Base-by-base conservation (phyloP, 2,797 vertebrate genomes). In the Remorina albescens region DNA sequence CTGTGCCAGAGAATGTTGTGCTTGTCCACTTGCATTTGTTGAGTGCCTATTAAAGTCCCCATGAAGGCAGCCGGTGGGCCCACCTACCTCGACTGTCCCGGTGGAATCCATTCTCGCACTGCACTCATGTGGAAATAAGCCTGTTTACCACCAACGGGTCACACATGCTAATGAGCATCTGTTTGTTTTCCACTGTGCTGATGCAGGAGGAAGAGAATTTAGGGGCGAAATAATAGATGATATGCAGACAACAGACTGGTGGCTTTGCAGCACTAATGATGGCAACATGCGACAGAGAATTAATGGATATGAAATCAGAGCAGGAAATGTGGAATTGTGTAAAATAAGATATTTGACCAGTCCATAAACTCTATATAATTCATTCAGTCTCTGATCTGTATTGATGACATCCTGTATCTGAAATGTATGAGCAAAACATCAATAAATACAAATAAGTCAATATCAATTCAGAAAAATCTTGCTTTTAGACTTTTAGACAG, bases 21-120 rank as follows among this genome's bases (percentile, higher is more conserved):
- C 91, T 91, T 94, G 94, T 95, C 94, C 87, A 89, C 92, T 93
- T 85, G 87, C 86, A 93, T 95, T 94, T 94, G 92, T 92, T 92
- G 92, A 93, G 85, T 87, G 86, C 86, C 89, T 78, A 89, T 92
- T 92, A 91, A 92, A 87, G 88, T 89, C 86, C 86, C 87, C 74
- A 87, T 88, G 91, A 90, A 91, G 87, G 91, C 87, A 78, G 85
- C 84, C 86, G 71, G 82, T 85, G 47, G 83, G 94, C 91, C 94
- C 94, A 95, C 95, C 94, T 94, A 95, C 94, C 89, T 92, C 81
- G 92, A 92, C 88, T 81, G 87, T 89, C 89, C 90, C 61, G 71
- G 80, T 86, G 88, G 77, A 89, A 82, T 89, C 92, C 90, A 93
- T 94, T 95, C 90, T 94, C 76, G 66, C 78, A 37, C 82, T 80